These are phyloP conservation scores for Shinisaurus crocodilurus DNA, from an alignment of 2,113 vertebrate species.

Conservation along the genomic window DNA sequence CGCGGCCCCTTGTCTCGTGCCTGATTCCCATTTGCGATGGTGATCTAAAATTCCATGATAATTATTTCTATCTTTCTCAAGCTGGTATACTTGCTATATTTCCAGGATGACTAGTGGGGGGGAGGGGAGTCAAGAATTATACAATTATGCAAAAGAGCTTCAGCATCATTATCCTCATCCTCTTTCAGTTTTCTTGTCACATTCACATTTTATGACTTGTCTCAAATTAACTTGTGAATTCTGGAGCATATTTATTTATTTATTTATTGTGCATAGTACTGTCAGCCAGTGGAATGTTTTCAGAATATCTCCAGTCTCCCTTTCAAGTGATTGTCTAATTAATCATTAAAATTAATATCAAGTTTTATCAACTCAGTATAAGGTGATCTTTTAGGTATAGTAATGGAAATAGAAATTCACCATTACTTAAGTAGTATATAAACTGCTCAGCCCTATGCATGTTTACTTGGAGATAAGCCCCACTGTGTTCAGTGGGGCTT, in stretches of 20 bases:
- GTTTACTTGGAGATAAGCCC: neutral
- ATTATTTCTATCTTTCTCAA: neutral
- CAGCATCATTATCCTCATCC: slow-evolving; percentile 4
- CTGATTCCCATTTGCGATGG: too few species aligned
- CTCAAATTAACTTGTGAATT: slow-evolving; percentile 16
- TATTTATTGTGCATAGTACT: slow-evolving; percentile 3
- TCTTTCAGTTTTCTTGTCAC: neutral
- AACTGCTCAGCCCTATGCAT: neutral
- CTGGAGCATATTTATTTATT: slow-evolving; percentile 25
- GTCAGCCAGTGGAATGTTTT: neutral
- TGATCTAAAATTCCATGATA: neutral
- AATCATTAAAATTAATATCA: slow-evolving; percentile 12
- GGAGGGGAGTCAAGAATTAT: neutral
- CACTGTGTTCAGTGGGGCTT: neutral
- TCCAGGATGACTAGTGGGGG: neutral
- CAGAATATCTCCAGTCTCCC: neutral
- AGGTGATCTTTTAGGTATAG: neutral
- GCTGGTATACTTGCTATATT: neutral
- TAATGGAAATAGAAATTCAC: neutral
- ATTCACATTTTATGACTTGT: neutral
- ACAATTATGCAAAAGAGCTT: neutral
- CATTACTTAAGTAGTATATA: neutral
- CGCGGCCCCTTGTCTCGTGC: too few species aligned
- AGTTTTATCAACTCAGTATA: neutral
- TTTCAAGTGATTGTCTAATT: slow-evolving; percentile 21